Conservation (phyloP, 2,888 invertebrate genomes). For the Ommatoiulus sabulosus region DNA sequence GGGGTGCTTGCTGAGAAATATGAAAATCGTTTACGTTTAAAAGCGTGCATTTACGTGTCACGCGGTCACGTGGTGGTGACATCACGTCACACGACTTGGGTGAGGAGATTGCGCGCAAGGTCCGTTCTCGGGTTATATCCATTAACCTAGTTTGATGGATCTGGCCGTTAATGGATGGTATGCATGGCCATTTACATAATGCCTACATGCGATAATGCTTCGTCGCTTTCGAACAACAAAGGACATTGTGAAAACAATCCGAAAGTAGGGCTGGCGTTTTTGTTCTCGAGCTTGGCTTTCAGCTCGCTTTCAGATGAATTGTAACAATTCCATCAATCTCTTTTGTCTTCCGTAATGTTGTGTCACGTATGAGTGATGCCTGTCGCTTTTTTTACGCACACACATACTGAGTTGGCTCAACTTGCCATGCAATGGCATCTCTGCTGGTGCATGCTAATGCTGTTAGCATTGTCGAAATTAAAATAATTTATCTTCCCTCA, state of each 20-base stretch:
- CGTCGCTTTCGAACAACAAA: constrained; percentile 26
- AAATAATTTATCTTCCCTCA: neutral
- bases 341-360: constrained; percentile 26
- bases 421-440: neutral
- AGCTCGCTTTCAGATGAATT: neutral
- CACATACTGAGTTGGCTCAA: neutral
- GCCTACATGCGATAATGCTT: constrained; percentile 29
- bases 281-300: neutral
- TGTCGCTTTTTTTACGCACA: neutral
- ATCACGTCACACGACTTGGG: neutral
- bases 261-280: constrained; percentile 9
- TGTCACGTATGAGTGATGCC: constrained; percentile 36
- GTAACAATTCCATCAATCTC: constrained; percentile 40
- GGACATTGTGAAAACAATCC: neutral
- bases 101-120: neutral
- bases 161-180: constrained; percentile 11
- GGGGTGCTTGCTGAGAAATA: no score
- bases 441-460: neutral
- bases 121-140: constrained; percentile 1
- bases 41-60: neutral
- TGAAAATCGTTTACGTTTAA: no score
- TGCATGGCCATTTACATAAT: constrained; percentile 24
- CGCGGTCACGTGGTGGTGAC: neutral
- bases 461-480: neutral
- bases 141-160: constrained; percentile 32